Evolutionary conservation across 2,113 vertebrate species (phyloP).

Genomic region (Bufo gargarizans): DNA sequence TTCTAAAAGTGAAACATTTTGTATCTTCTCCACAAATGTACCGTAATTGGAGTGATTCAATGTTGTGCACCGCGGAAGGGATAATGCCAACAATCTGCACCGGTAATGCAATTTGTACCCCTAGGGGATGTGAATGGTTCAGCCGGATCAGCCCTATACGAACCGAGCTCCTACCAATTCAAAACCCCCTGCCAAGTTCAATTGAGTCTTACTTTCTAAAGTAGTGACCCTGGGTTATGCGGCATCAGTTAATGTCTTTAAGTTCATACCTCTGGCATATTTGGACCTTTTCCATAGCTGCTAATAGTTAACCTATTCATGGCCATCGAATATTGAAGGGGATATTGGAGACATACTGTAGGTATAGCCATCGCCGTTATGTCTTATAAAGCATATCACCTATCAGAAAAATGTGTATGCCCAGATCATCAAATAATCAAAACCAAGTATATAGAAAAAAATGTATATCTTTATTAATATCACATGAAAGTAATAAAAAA

Average conservation of each 20-base stretch:
- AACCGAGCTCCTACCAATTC: constrained; percentile 14
- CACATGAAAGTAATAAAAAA: no score
- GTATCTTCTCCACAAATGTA: not conserved
- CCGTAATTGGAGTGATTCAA: constrained; percentile 15
- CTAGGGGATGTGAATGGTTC: constrained; percentile 21
- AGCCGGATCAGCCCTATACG: constrained; percentile 1
- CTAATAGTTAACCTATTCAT: constrained; percentile 19
- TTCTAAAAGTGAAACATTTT: not conserved
- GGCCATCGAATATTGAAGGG: not conserved
- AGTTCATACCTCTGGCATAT: constrained; percentile 9
- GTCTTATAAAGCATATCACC: not conserved
- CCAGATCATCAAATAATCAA: no score
- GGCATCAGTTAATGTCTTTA: constrained; percentile 31
- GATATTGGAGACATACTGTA: not conserved
- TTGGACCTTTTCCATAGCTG: constrained; percentile 13
- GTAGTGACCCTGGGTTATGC: constrained; percentile 41
- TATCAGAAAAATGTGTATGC: no score
- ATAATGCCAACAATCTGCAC: constrained; percentile 24
- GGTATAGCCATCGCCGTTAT: not conserved
- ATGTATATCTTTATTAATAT: no score
- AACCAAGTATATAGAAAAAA: no score
- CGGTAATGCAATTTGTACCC: constrained; percentile 44
- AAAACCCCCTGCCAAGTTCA: constrained; percentile 33
- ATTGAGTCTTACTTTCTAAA: constrained; percentile 49
- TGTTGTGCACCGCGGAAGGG: constrained; percentile 3